These are phyloP conservation scores for Sebastes itinus DNA, from an alignment of 2,797 vertebrate species.

Conservation along the genomic window DNA sequence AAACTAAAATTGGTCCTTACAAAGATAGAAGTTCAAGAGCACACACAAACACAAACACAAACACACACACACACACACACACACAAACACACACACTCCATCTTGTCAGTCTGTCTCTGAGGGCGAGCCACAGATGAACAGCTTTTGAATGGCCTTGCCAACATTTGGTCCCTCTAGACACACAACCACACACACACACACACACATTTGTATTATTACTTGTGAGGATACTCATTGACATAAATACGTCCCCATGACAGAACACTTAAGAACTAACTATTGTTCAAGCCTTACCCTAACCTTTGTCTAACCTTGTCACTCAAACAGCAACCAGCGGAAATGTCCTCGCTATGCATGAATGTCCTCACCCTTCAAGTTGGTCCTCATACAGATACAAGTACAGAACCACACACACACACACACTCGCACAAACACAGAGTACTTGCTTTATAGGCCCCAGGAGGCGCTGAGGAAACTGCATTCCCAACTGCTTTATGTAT, in stretches of 20 bases:
- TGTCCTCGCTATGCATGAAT: neutral
- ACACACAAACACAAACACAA: neutral
- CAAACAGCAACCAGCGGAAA: neutral
- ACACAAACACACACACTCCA: neutral
- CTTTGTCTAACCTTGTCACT: neutral
- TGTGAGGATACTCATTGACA: neutral
- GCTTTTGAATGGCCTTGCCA: constrained; percentile 21
- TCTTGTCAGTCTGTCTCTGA: neutral
- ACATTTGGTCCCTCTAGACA: neutral
- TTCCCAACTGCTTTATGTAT: constrained; percentile 62
- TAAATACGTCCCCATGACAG: neutral
- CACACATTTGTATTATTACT: neutral
- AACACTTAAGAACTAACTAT: neutral
- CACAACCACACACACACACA: neutral
- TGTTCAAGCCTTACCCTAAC: neutral
- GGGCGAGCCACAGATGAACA: constrained; percentile 12
- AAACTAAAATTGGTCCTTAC: neutral
- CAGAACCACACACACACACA: neutral
- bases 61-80: neutral
- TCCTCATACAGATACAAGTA: neutral
- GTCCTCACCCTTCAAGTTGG: neutral
- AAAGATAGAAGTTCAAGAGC: neutral
- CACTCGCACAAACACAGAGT: neutral
- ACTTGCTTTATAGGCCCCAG: constrained; percentile 47
- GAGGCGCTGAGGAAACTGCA: constrained; percentile 61